These are phyloP conservation scores for Sycobia sp. DNA, from an alignment of 1,140 invertebrate genomes.

Conservation along the genomic window DNA sequence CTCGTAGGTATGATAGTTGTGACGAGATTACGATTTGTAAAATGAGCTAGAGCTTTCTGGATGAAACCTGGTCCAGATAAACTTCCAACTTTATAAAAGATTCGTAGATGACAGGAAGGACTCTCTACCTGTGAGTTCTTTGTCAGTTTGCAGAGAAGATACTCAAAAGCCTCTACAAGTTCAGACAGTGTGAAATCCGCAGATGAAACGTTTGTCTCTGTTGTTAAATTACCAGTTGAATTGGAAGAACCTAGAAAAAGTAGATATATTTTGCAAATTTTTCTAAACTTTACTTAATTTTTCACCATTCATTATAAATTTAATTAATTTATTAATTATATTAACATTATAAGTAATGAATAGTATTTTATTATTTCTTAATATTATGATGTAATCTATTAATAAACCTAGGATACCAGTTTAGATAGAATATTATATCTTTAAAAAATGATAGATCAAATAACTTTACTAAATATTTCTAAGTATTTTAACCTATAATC, in stretches of 20 bases:
- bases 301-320: neutral
- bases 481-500: too few relatives aligned
- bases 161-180: slow-evolving; percentile 72
- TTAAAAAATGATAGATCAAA: too few relatives aligned
- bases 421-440: too few relatives aligned
- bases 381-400: too few relatives aligned
- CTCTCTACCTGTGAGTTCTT: slow-evolving; percentile 67
- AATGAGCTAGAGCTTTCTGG: slow-evolving; percentile 61
- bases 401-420: too few relatives aligned
- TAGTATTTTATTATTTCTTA: too few relatives aligned
- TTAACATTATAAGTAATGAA: neutral
- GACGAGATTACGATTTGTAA: slow-evolving; percentile 66
- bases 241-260: slow-evolving; percentile 65
- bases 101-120: slow-evolving; percentile 71
- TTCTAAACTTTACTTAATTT: neutral
- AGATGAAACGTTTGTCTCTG: slow-evolving; percentile 65
- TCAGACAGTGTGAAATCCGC: slow-evolving; percentile 66
- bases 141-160: slow-evolving; percentile 74
- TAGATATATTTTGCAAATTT: too few relatives aligned
- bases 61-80: slow-evolving; percentile 64
- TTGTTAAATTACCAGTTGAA: slow-evolving; percentile 68
- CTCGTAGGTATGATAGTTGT: slow-evolving; percentile 78
- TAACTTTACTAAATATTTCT: too few relatives aligned
- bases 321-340: neutral
- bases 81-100: slow-evolving; percentile 75